Evolutionary conservation across 2,797 vertebrate genomes (phyloP), one percentile per base, ranked within the genome.

Genomic region (Knipowitschia caucasica): DNA sequence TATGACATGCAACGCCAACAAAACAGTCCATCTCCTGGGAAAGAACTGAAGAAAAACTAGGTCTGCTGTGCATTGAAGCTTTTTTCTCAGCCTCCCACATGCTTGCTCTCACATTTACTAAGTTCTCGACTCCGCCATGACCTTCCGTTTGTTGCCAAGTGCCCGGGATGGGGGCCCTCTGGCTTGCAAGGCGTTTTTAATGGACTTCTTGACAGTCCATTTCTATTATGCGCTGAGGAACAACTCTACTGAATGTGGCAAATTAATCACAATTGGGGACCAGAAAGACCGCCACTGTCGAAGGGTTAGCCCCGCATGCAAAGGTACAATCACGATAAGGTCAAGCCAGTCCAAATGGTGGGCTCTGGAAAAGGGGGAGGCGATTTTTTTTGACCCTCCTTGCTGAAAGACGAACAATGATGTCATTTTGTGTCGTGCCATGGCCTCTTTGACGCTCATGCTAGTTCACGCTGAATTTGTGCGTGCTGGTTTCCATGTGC

Each of bases 191-290:
- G 79, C 86, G 87, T 90, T 89, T 92, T 92, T 89, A 86, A 93
- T 94, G 82, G 90, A 92, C 91, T 94, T 85, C 84, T 62, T 80
- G 78, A 83, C 69, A 92, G 89, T 94, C 87, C 89, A 91, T 94
- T 93, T 77, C 84, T 68, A 91, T 95, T 94, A 91, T 93, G 81
- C 81, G 67, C 21, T 54, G 60, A 76, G 80, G 87, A 82, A 89
- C 88, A 90, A 87, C 81, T 75, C 80, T 11, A 53, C 71, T 91
- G 90, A 94, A 93, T 92, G 86, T 85, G 74, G 82, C 90, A 94
- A 93, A 95, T 96, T 91, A 94, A 95, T 96, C 93, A 95, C 90
- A 93, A 91, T 91, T 91, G 84, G 84, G 24, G 25, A 21, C 59
- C 60, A 45, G 85, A 93, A 90, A 90, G 88, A 91, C 87, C 86